Evolutionary conservation across 2,888 invertebrate species (phyloP), one percentile per base, ranked within the genome.

Genomic region (Drosophila kuntzei): DNA sequence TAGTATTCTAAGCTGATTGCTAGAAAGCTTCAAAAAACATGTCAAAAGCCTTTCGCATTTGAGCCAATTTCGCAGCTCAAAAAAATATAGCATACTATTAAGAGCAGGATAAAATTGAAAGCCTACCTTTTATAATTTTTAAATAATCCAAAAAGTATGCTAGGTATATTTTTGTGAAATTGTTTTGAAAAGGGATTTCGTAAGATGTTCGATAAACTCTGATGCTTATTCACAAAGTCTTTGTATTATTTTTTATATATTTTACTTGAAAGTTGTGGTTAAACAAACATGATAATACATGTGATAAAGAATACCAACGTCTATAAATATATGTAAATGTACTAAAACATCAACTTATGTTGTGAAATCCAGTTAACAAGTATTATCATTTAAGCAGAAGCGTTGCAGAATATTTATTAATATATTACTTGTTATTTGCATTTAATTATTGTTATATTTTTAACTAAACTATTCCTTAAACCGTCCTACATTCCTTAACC

Each of bases 301-400:
- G 66, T 61, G 61, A 61, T 61, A 46, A 51, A 55, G 27, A 22
- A 72, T 59, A 75, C 67, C 74, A 76, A 62, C 77, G 74, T 55
- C 44, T 54, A 39, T 54, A 55, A 18, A 61, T 11, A 25, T n/a
- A 44, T 51, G 20, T 39, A 25, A 18, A 65, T 76, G 51, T 64
- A 70, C 51, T 59, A 59, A 53, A 18, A 70, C 16, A 39, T 14
- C 16, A 46, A 5, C 6, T 4, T 34, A 7, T 25, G 46, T 36
- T 62, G 43, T 59, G 47, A 54, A 57, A 39, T 49, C 47, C 39
- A 71, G 74, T 74, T 76, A 74, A 77, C 77, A 74, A 36, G 12
- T 32, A 43, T 14, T 62, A 49, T 54, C 11, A 36, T 41, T 74
- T 51, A 36, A 60, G 36, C 58, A 51, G n/a, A 20, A 27, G 6